These are phyloP conservation scores for Maccullochella peelii DNA, from an alignment of 2,113 vertebrate genomes.

Conservation along the genomic window DNA sequence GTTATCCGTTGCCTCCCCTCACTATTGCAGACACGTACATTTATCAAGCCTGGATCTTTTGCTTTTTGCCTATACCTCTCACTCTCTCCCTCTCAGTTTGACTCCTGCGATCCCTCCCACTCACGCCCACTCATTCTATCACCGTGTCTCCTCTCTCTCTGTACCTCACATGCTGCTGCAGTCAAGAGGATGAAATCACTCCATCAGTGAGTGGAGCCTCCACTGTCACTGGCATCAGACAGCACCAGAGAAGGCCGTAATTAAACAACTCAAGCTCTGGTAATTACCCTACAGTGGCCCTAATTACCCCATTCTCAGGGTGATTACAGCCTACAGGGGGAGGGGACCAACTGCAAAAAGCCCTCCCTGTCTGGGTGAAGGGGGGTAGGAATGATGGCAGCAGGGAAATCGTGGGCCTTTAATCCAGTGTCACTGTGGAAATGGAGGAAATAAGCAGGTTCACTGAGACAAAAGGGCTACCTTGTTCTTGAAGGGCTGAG, in stretches of 20 bases:
- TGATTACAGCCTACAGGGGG: constrained; percentile 79
- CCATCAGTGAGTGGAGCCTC: constrained; percentile 72
- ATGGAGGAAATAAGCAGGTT: constrained; percentile 63
- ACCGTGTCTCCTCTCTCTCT: constrained; percentile 31
- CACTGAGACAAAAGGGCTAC: constrained; percentile 33
- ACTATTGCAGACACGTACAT: constrained; percentile 11
- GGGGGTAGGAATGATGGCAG: constrained; percentile 37
- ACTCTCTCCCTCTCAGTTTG: constrained; percentile 32
- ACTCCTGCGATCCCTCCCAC: constrained; percentile 49
- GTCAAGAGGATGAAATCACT: constrained; percentile 79
- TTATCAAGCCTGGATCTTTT: constrained; percentile 35
- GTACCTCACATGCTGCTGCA: constrained; percentile 57
- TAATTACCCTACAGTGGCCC: constrained; percentile 85
- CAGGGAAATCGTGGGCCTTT: constrained; percentile 40
- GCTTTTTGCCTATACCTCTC: constrained; percentile 32
- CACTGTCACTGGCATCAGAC: constrained; percentile 78
- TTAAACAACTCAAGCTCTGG: constrained; percentile 86
- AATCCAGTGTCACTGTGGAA: constrained; percentile 49
- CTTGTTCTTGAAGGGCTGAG: constrained; percentile 1
- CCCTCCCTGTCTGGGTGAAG: constrained; percentile 46
- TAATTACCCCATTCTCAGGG: constrained; percentile 85
- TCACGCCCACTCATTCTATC: constrained; percentile 54
- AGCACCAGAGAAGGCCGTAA: constrained; percentile 80
- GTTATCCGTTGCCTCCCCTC: constrained; percentile 12
- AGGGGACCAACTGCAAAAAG: constrained; percentile 70